Conservation (phyloP, 1,140 invertebrate species). For the Drosophila seguyi region DNA sequence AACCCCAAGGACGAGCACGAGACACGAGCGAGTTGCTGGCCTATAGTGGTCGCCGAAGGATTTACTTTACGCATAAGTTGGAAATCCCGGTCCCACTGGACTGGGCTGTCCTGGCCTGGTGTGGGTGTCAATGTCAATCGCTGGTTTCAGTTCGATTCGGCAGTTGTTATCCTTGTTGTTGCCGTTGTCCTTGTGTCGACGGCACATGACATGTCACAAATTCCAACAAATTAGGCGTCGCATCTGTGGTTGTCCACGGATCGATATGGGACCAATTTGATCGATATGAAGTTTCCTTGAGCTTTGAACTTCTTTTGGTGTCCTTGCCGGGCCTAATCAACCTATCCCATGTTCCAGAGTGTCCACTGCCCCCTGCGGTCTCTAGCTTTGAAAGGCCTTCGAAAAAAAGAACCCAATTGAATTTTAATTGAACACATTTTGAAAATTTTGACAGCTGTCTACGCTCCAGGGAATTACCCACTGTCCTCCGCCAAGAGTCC, state of each 20-base stretch:
- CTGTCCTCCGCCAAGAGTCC: neutral
- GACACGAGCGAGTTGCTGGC: constrained; percentile 56
- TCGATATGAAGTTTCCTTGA: constrained; percentile 64
- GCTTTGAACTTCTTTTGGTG: constrained; percentile 63
- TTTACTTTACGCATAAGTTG: constrained; percentile 57
- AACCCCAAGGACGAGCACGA: constrained; percentile 59
- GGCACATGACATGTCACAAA: constrained; percentile 65
- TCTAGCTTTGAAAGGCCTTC: neutral
- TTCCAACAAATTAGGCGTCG: constrained; percentile 67
- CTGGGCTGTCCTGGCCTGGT: constrained; percentile 9
- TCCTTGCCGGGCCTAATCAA: constrained; percentile 62
- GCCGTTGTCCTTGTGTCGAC: constrained; percentile 54
- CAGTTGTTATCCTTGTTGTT: constrained; percentile 30
- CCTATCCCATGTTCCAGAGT: neutral
- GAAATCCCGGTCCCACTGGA: constrained; percentile 34
- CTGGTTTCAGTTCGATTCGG: constrained; percentile 14
- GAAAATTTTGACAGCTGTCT: constrained; percentile 73
- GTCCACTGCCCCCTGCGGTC: neutral
- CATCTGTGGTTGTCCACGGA: constrained; percentile 59
- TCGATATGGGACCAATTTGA: constrained; percentile 71
- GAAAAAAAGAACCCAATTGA: constrained; percentile 40
- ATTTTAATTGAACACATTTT: constrained; percentile 63
- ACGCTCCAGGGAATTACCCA: constrained; percentile 26
- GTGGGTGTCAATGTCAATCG: constrained; percentile 57
- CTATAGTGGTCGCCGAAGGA: constrained; percentile 37